phyloP scores from a whole-genome alignment of 2,888 invertebrate species.

The Eristalis arbustorum region DNA sequence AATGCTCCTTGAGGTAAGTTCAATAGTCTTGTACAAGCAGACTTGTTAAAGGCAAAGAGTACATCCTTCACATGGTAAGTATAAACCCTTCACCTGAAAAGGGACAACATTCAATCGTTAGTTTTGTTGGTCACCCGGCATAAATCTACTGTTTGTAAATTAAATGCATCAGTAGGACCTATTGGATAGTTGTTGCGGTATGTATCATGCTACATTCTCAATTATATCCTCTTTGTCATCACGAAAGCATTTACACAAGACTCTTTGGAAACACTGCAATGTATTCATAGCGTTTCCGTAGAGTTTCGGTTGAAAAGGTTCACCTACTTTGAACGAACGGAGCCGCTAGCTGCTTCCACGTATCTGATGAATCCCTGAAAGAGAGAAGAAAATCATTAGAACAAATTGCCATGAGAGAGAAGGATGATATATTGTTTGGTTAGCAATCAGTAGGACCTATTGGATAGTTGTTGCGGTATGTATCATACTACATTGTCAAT shows the following conservation, averaged over 20 bases:
- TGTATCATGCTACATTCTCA: slow-evolving; percentile 64
- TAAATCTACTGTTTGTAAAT: neutral
- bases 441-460: slow-evolving; percentile 66
- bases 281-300: neutral
- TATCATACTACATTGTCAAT: slow-evolving; percentile 63
- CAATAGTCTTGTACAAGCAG: too few relatives aligned
- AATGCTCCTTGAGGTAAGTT: too few relatives aligned
- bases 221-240: slow-evolving; percentile 66
- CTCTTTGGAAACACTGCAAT: neutral
- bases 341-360: neutral
- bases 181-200: slow-evolving; percentile 71
- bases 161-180: slow-evolving; percentile 72
- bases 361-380: neutral
- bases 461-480: slow-evolving; percentile 72
- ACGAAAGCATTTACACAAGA: neutral
- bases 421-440: neutral
- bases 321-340: neutral
- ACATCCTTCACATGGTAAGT: neutral
- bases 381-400: neutral
- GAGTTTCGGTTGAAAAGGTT: neutral
- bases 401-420: neutral
- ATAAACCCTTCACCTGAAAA: neutral
- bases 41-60: too few relatives aligned
- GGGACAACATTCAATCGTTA: neutral
- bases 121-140: neutral